Base-by-base conservation (phyloP, 2,797 vertebrate genomes). In the Acropternis orthonyx region DNA sequence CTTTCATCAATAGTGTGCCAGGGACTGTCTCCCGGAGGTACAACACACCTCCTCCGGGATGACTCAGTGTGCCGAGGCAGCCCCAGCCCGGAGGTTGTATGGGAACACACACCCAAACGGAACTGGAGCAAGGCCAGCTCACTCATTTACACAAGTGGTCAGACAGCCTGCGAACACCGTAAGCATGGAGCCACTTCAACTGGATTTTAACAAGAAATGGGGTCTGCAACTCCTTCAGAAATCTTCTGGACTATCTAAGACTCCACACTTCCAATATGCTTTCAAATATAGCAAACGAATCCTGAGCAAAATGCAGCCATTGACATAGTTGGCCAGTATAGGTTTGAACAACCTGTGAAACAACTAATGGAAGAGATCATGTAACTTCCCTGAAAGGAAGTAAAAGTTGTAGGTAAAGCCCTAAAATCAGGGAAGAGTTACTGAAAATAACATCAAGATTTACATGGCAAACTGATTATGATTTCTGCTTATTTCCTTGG, bases 31-130 rank as follows among this genome's bases (percentile, higher is more conserved):
- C 20, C 22, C 0, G 0, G 44, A 3, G 34, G 51, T 3, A 52
- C n/a, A 80, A 3, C 37, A 39, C 22, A 55, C 8, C 74, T 48
- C 36, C 87, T 37, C 77, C 19, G 2, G 36, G 20, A 19, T 6
- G 44, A 28, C 17, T 59, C 78, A 17, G 66, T 3, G 46, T 44
- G 55, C 62, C 0, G 1, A 67, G 46, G 66, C 3, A 6, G 66
- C 65, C 54, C 41, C 37, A 79, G 69, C 37, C 44, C 6, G 8
- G 2, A 30, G 54, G 14, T 1, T 55, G 34, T 8, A 34, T 11
- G 34, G 2, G 23, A 73, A 11, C 34, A 41, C 7, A 2, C 0
- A 0, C 36, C 43, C 68, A 39, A 63, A 12, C 6, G 48, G n/a
- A 56, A 46, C 0, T 76, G 79, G 66, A 72, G 41, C 30, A 19